Percentiles rank a stretch among this genome's conserved stretches.
These are phyloP conservation scores for Thereva nobilitata DNA, from an alignment of 2,888 invertebrate species.

Conservation along the genomic window DNA sequence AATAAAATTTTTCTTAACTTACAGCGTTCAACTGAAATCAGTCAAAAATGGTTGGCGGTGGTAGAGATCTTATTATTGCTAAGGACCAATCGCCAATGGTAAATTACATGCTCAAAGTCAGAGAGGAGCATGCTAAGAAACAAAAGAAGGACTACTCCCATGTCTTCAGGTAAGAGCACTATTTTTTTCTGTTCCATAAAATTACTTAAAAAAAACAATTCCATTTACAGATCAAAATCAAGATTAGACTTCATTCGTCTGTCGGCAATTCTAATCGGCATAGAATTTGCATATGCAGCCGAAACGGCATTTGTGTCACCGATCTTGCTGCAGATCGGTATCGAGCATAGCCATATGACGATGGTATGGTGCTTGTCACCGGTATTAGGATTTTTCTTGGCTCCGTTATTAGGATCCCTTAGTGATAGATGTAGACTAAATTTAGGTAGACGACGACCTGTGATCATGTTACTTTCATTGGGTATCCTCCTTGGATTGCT, in stretches of 20 bases:
- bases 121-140: slow-evolving; percentile 54
- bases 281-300: slow-evolving; percentile 69
- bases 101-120: slow-evolving; percentile 54
- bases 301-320: slow-evolving; percentile 71
- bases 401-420: slow-evolving; percentile 62
- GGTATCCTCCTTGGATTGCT: slow-evolving; percentile 64
- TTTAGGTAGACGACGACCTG: slow-evolving; percentile 64
- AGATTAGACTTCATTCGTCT: slow-evolving; percentile 54
- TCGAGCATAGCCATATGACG: slow-evolving; percentile 66
- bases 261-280: slow-evolving; percentile 60
- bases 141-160: slow-evolving; percentile 57
- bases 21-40: not conserved
- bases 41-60: slow-evolving; percentile 53
- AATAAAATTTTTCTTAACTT: no score
- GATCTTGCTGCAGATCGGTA: slow-evolving; percentile 64
- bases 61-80: slow-evolving; percentile 44
- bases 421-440: slow-evolving; percentile 63
- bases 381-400: slow-evolving; percentile 56
- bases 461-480: slow-evolving; percentile 63
- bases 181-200: not conserved
- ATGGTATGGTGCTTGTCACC: slow-evolving; percentile 59
- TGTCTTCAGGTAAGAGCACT: slow-evolving; percentile 50
- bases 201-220: no score
- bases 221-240: slow-evolving; percentile 47
- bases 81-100: slow-evolving; percentile 53